Base-by-base conservation (phyloP, 1,140 invertebrate genomes). In the Drosophila ananassae region DNA sequence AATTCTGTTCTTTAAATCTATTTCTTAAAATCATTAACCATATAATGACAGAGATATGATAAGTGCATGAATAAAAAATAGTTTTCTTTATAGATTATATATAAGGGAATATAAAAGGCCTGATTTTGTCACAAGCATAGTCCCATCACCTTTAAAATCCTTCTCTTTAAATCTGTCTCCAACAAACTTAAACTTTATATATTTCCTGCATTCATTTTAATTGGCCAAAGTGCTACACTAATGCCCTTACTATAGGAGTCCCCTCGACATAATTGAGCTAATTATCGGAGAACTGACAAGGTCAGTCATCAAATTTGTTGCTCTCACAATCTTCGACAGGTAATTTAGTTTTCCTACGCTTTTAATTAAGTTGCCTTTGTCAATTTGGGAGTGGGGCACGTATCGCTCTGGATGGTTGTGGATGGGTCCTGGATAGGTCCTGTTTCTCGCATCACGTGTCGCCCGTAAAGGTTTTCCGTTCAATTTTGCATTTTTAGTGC, bases 311-410 rank as follows among this genome's bases (percentile, higher is more conserved):
- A 72, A 74, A 56, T 74, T 74, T 57, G 39, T 53, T 44, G n/a
- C 53, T 48, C 72, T 74, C 59, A 74, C 64, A 74, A 74, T 74
- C 71, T 52, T 52, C 72, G 72, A 56, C 72, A 74, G 72, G 59
- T 74, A 74, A 74, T 74, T 73, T 74, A 66, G 72, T 74, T 74
- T 64, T 39, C 69, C 53, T 58, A 56, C 52, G 48, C 71, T 74
- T 74, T 74, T 74, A 74, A 74, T 74, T 74, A 64, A 74, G 71
- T 74, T 74, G 53, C 48, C 13, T 22, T 41, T 51, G 72, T 57
- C 39, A 50, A 61, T 46, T 73, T 50, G 8, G 6, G 21, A 17
- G 46, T 46, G 51, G 37, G 34, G 24, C 69, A 73, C 69, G 72
- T 74, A 25, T 25, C 44, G 17, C 41, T 17, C 17, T 17, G 17